Base-by-base conservation (phyloP, 1,140 invertebrate species). In the Sycobia sp. region DNA sequence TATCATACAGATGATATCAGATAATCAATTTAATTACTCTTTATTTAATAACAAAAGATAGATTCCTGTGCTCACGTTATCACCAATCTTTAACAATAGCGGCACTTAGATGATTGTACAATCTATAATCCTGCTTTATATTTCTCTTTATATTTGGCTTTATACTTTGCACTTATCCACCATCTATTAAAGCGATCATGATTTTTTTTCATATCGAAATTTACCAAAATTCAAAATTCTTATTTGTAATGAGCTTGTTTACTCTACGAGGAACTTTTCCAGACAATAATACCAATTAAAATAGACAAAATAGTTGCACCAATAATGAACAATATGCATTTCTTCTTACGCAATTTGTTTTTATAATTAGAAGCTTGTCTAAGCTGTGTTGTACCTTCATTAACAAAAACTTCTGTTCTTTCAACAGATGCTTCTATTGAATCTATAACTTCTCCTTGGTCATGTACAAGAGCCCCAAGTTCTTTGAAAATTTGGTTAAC, bases 401-500 rank as follows among this genome's bases (percentile, higher is more conserved):
- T 87, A 0, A 99, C 95, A 72, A 91, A 90, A 51, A 94, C 87
- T 62, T 90, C 87, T n/a, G 96, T 90, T 71, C 87, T 87, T 79
- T 98, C 96, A 39, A 99, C 93, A 74, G 91, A 94, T 1, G 95
- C 93, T 84, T 99, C 97, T 74, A 99, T 99, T 32, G 93, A 97
- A 76, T 98, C 96, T 56, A 99, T 89, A 4, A 94, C 88, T 71
- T 96, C 90, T n/a, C 95, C 96, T 82, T 99, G 97, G 66, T 98
- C 93, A 77, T 99, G 96, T 16, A 99, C 96, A 78, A 99, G 84
- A 47, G 93, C 88, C 4, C 96, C 97, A 47, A 99, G 84, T 76
- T 99, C 96, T 85, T 96, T 98, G 81, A 99, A 99, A 71, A 99
- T 99, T 82, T 97, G 90, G 83, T 99, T 99, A 14, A 99, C 95